phyloP scores from a whole-genome alignment of 1,140 invertebrate species.

The Ceratitis capitata region DNA sequence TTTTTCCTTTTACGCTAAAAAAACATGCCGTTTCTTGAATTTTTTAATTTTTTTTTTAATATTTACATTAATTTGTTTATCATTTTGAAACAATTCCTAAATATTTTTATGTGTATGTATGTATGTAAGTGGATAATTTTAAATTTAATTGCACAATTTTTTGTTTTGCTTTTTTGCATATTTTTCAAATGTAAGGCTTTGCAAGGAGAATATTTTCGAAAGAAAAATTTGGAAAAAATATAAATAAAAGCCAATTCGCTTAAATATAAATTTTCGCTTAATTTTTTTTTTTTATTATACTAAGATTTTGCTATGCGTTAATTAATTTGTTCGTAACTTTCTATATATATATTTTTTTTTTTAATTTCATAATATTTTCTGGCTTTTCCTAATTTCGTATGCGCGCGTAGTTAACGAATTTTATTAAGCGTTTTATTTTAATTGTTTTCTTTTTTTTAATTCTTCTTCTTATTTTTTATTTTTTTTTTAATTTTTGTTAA shows the following conservation, averaged over 20 bases:
- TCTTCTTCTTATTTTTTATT: not conserved
- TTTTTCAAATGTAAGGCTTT: constrained; percentile 15
- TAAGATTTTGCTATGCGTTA: not conserved
- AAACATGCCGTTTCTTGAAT: no score
- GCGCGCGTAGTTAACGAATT: constrained; percentile 30
- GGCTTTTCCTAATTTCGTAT: not conserved
- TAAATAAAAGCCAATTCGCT: not conserved
- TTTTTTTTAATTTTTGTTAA: not conserved
- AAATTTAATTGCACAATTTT: constrained; percentile 29
- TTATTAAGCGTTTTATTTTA: constrained; percentile 34
- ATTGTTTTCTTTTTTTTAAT: not conserved
- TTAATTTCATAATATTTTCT: not conserved
- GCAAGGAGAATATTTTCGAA: not conserved
- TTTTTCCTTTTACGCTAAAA: not conserved
- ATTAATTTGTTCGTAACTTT: not conserved
- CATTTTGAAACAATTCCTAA: constrained; percentile 2
- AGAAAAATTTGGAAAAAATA: not conserved
- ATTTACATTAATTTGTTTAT: constrained; percentile 7
- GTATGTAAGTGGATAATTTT: not conserved
- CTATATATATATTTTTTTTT: not conserved
- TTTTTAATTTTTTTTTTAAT: not conserved
- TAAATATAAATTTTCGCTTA: not conserved
- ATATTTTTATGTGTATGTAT: not conserved
- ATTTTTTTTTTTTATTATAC: not conserved
- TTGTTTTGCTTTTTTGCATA: constrained; percentile 22